Conservation (phyloP, 2,797 vertebrate genomes). For the Scarus forsteni region DNA sequence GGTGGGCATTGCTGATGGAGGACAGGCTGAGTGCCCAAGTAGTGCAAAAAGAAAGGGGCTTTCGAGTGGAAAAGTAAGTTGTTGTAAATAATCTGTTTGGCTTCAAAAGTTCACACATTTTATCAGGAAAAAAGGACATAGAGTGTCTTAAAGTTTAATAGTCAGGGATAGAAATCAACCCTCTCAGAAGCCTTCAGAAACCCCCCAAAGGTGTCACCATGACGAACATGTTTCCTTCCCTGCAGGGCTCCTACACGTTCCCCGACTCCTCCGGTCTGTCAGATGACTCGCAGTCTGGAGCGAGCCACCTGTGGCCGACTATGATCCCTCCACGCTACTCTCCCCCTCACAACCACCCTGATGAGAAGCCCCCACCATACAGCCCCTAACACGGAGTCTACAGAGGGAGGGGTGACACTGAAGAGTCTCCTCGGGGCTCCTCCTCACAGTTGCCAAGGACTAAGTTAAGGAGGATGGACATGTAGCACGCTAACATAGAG, state of each 20-base stretch:
- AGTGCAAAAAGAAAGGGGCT: no score
- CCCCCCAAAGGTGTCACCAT: neutral
- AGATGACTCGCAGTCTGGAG: constrained; percentile 93
- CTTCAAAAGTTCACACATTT: no score
- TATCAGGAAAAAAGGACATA: no score
- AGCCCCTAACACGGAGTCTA: constrained; percentile 85
- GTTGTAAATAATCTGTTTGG: no score
- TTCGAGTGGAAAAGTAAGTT: no score
- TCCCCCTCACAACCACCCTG: constrained; percentile 94
- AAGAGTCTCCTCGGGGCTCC: constrained; percentile 35
- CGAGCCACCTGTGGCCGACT: constrained; percentile 95
- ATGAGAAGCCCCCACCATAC: constrained; percentile 98
- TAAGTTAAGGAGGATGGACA: constrained; percentile 25
- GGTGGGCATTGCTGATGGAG: no score
- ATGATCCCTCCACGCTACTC: constrained; percentile 94
- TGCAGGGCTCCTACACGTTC: constrained; percentile 90
- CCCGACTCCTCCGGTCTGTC: constrained; percentile 91
- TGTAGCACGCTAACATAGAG: constrained; percentile 43
- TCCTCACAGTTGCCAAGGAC: constrained; percentile 32
- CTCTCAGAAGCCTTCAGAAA: neutral
- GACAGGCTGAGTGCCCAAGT: no score
- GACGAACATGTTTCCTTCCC: neutral
- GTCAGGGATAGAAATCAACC: rapidly evolving
- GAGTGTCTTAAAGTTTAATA: neutral
- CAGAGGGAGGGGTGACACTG: constrained; percentile 18